phyloP scores from a whole-genome alignment of 2,797 vertebrate species.

The Sebastolobus alascanus region DNA sequence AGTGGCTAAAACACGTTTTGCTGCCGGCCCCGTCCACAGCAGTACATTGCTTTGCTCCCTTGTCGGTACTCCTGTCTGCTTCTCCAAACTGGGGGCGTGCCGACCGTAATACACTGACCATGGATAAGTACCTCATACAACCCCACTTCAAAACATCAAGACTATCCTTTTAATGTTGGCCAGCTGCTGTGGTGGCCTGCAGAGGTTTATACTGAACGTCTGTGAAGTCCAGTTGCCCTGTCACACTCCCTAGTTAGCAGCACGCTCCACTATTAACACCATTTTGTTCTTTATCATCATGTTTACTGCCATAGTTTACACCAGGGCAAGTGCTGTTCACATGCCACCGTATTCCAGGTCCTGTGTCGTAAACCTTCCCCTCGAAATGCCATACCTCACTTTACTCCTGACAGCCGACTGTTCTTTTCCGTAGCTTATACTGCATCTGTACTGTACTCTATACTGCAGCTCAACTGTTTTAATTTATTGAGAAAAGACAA shows the following conservation, averaged over 20 bases:
- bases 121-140: no score
- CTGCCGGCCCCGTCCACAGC: no score
- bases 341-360: slow-evolving; percentile 20
- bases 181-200: slow-evolving; percentile 45
- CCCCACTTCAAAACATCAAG: no score
- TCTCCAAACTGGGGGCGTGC: no score
- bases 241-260: slow-evolving; percentile 65
- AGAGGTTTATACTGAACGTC: slow-evolving; percentile 18
- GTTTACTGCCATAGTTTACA: slow-evolving; percentile 44
- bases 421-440: slow-evolving; percentile 56
- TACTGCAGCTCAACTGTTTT: slow-evolving; percentile 19
- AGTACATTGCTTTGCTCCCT: no score
- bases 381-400: slow-evolving; percentile 51
- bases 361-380: slow-evolving; percentile 36
- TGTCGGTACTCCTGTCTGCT: no score
- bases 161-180: slow-evolving; percentile 1
- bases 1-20: no score
- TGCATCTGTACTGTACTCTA: not conserved
- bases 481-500: slow-evolving; percentile 15
- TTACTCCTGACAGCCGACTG: slow-evolving; percentile 38
- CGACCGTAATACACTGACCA: no score
- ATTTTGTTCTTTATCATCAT: slow-evolving; percentile 67
- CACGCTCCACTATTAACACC: slow-evolving; percentile 61
- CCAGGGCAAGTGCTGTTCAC: slow-evolving; percentile 29
- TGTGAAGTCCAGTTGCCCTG: slow-evolving; percentile 36